Conservation (phyloP, 2,113 vertebrate species). For the Calypte anna region DNA sequence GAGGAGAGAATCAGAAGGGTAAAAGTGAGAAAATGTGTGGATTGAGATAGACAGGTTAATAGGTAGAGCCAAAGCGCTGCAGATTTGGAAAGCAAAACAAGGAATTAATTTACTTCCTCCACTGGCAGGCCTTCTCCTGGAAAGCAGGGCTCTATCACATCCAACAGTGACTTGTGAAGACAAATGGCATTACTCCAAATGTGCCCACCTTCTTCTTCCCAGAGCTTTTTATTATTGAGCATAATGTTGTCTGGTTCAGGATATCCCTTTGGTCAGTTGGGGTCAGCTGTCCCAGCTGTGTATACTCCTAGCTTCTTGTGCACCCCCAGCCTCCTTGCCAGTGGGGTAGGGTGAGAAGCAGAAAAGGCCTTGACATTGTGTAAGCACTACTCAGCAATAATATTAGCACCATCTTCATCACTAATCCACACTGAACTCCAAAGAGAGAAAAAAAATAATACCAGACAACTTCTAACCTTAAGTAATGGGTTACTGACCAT, state of each 20-base stretch:
- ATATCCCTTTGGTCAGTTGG: no score
- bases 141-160: not conserved
- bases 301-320: not conserved
- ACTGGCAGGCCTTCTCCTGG: not conserved
- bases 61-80: not conserved
- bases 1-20: not conserved
- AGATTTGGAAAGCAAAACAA: not conserved
- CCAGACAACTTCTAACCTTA: not conserved
- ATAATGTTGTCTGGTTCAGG: rapidly evolving
- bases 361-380: not conserved
- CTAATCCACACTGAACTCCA: not conserved
- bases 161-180: rapidly evolving
- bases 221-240: not conserved
- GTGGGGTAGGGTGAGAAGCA: not conserved
- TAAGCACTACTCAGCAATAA: not conserved
- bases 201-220: rapidly evolving
- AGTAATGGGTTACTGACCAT: not conserved
- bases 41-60: not conserved
- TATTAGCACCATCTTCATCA: not conserved
- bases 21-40: not conserved
- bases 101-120: not conserved
- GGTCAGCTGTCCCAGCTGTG: not conserved
- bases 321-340: not conserved
- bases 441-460: not conserved
- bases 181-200: rapidly evolving